A percentile compares a stretch with the other conserved stretches of the same genome.
Evolutionary conservation across 2,888 invertebrate genomes (phyloP).

Genomic region (Trichopria drosophilae): DNA sequence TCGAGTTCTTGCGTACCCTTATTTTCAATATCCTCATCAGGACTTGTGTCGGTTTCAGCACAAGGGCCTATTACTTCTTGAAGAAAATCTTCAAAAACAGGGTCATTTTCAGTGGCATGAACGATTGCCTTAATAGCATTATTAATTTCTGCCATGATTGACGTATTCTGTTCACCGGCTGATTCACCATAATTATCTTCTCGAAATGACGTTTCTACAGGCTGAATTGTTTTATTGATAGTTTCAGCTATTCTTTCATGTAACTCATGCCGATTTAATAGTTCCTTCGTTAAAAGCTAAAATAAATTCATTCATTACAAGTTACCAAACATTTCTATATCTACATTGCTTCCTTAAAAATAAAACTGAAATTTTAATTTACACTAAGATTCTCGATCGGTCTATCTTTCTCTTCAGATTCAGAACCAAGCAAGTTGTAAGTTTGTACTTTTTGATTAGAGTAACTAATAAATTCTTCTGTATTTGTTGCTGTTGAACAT

Average conservation of each 20-base stretch:
- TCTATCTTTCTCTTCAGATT: conserved; percentile 45
- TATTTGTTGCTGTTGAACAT: conserved; percentile 51
- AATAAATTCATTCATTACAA: conserved; percentile 24
- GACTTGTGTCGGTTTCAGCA: conserved; percentile 47
- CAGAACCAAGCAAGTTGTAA: conserved; percentile 46
- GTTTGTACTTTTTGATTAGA: conserved; percentile 53
- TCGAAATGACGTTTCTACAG: conserved; percentile 41
- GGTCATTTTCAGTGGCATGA: conserved; percentile 61
- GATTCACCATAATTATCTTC: conserved; percentile 43
- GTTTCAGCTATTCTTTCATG: conserved; percentile 63
- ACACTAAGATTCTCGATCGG: conserved; percentile 54
- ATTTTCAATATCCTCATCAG: conserved; percentile 45
- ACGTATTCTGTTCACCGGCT: conserved; percentile 45
- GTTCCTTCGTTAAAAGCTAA: conserved; percentile 58
- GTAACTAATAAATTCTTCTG: conserved; percentile 47
- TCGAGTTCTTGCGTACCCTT: conserved; percentile 21
- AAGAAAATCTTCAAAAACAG: conserved; percentile 60
- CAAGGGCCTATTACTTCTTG: conserved; percentile 57
- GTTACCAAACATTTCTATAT: too few species aligned
- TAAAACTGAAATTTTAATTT: conserved; percentile 27
- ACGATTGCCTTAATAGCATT: conserved; percentile 60
- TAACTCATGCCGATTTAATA: conserved; percentile 61
- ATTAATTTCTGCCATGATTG: conserved; percentile 56
- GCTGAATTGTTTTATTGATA: conserved; percentile 59
- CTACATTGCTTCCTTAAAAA: too few species aligned